phyloP scores from a whole-genome alignment of 2,113 vertebrate species.

The Sylvietta virens region DNA sequence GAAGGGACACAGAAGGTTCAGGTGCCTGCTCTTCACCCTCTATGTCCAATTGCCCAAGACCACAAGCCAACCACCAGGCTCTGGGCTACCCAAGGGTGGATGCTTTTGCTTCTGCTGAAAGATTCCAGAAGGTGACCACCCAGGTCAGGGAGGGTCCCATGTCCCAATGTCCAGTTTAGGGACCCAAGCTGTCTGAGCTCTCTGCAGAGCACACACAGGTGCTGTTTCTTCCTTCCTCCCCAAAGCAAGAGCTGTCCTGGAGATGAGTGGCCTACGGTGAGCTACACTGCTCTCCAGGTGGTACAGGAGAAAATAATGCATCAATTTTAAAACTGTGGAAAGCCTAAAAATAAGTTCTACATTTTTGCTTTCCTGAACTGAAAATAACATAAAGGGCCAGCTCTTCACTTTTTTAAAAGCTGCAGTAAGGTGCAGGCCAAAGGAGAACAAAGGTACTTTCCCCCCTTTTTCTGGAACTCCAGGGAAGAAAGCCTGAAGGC shows the following conservation, averaged over 20 bases:
- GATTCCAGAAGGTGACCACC: background rate
- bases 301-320: background rate
- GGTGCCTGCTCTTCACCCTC: background rate
- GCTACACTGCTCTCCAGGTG: background rate
- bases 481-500: background rate
- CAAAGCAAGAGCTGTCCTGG: background rate
- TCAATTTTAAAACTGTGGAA: background rate
- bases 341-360: background rate
- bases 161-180: fast-evolving
- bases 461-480: background rate
- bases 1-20: background rate
- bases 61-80: background rate
- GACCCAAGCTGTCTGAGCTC: background rate
- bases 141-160: background rate
- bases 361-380: background rate
- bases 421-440: background rate
- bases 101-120: background rate
- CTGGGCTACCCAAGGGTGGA: background rate
- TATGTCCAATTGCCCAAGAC: background rate
- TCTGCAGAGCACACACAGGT: background rate
- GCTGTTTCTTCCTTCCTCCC: background rate
- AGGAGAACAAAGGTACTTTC: background rate
- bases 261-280: fast-evolving
- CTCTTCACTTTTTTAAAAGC: background rate
- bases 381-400: background rate